Base-by-base conservation (phyloP, 2,888 invertebrate species). In the Zygothrica quintamaculata region DNA sequence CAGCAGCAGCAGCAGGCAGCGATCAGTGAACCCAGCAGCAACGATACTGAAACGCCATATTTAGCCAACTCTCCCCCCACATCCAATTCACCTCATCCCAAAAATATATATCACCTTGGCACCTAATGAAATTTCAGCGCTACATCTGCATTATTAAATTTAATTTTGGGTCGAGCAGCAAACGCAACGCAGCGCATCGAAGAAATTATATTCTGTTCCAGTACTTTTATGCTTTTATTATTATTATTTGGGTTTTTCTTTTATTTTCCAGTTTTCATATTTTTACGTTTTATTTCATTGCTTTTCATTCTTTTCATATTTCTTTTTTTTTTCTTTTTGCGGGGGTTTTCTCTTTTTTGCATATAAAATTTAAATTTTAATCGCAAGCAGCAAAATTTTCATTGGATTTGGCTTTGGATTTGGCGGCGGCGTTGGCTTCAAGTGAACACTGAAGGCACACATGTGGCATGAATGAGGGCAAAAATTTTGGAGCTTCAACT, bases 361-460 rank as follows among this genome's bases (percentile, higher is more conserved):
- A 56, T 65, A 69, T 65, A 53, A 78, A 78, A 82, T 85, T 80
- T 82, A 79, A 81, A 78, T 79, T 81, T 79, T 79, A 85, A 79
- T 82, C 73, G 79, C 65, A 59, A 39, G 64, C 44, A 51, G 51
- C n/a, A n/a, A 22, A 29, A 50, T 47, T 59, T 57, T 44, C 60
- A 60, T 70, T 70, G 65, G 57, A 65, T 74, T 69, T 56, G 29
- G 31, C 62, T 62, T n/a, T n/a, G n/a, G n/a, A n/a, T n/a, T n/a
- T n/a, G n/a, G n/a, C n/a, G n/a, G n/a, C n/a, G n/a, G n/a, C n/a
- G n/a, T n/a, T n/a, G n/a, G n/a, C n/a, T n/a, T n/a, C n/a, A n/a
- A n/a, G n/a, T n/a, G n/a, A n/a, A n/a, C n/a, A n/a, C n/a, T 53
- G 43, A 51, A 52, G 40, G 67, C 42, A 55, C 43, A 44, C 52